Conservation (phyloP, 2,888 invertebrate genomes). For the Cerceris ruficornis region DNA sequence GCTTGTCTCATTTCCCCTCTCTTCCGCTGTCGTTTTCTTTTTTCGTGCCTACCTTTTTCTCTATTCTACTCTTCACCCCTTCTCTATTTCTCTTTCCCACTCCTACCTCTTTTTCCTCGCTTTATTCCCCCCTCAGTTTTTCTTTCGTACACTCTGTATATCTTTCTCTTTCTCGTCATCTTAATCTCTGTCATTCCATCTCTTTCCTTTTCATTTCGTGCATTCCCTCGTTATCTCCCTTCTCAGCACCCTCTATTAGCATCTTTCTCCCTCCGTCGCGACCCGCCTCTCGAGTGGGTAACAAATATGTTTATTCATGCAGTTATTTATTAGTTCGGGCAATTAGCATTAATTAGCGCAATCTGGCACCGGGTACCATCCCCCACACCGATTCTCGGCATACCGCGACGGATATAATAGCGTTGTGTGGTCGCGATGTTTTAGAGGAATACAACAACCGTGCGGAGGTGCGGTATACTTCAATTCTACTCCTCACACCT, state of each 20-base stretch:
- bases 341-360: slow-evolving; percentile 80
- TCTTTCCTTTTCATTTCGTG: too few relatives aligned
- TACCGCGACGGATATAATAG: slow-evolving; percentile 57
- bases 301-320: slow-evolving; percentile 77
- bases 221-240: too few relatives aligned
- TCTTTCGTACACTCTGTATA: not conserved
- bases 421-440: slow-evolving; percentile 64
- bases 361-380: slow-evolving; percentile 67
- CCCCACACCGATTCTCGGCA: slow-evolving; percentile 30
- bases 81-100: slow-evolving; percentile 31
- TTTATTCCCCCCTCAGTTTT: not conserved
- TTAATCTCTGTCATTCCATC: too few relatives aligned
- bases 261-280: not conserved
- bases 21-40: slow-evolving; percentile 22
- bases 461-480: too few relatives aligned
- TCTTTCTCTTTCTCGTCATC: slow-evolving; percentile 10
- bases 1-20: not conserved
- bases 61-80: slow-evolving; percentile 19
- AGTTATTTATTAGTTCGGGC: slow-evolving; percentile 78
- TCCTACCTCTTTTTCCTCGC: slow-evolving; percentile 26
- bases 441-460: slow-evolving; percentile 53
- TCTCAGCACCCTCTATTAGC: too few relatives aligned
- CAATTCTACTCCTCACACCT: too few relatives aligned
- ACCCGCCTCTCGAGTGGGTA: slow-evolving; percentile 30
- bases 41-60: slow-evolving; percentile 25